Evolutionary conservation across 2,888 invertebrate species (phyloP).

Genomic region (Lithodes maja): DNA sequence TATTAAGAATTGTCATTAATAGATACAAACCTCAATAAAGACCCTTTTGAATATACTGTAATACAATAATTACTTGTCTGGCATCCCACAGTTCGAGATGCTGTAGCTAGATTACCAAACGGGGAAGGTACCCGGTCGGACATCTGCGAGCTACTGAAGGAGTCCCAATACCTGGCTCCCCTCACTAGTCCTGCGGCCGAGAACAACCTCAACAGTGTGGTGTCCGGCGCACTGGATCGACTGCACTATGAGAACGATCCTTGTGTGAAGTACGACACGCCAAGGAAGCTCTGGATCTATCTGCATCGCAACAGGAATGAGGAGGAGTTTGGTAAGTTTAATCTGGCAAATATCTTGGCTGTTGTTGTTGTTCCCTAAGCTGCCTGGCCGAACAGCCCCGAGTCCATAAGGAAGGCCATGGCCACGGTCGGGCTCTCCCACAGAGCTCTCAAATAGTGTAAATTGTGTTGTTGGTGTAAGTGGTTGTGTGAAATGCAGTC

Average conservation of each 20-base stretch:
- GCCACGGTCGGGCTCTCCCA: too few species aligned
- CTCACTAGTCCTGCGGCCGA: constrained; percentile 78
- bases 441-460: too few species aligned
- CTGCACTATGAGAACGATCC: constrained; percentile 94
- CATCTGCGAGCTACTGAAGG: constrained; percentile 89
- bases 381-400: too few species aligned
- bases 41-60: too few species aligned
- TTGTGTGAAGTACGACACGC: constrained; percentile 93
- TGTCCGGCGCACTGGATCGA: constrained; percentile 92
- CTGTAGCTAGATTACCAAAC: constrained; percentile 93
- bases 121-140: constrained; percentile 95
- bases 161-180: constrained; percentile 81
- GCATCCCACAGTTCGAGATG: constrained; percentile 88
- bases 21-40: too few species aligned
- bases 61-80: too few species aligned
- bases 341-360: too few species aligned
- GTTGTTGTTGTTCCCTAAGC: too few species aligned
- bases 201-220: constrained; percentile 85
- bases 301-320: constrained; percentile 84
- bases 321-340: constrained; percentile 80
- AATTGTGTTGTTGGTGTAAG: too few species aligned
- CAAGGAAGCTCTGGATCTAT: constrained; percentile 96
- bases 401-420: too few species aligned
- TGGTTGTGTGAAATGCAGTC: too few species aligned
- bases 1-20: too few species aligned